These are phyloP conservation scores for Psophia crepitans DNA, from an alignment of 2,113 vertebrate genomes.

Conservation along the genomic window DNA sequence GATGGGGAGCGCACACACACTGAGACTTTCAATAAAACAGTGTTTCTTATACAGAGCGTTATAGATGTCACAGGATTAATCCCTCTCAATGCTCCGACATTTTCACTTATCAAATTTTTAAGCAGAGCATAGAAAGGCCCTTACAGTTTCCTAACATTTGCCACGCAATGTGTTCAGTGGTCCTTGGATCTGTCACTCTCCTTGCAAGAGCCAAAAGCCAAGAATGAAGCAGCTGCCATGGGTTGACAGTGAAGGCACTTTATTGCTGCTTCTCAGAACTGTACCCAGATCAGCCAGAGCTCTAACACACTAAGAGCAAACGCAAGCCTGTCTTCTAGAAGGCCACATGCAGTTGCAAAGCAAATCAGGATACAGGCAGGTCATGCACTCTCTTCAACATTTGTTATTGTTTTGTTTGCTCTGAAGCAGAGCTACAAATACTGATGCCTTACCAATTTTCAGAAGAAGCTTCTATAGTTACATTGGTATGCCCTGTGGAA, in stretches of 20 bases:
- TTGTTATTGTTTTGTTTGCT: not conserved
- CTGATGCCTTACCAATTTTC: not conserved
- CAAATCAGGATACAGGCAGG: not conserved
- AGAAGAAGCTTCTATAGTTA: conserved; percentile 5
- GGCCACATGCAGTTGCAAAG: not conserved
- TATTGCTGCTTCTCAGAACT: not conserved
- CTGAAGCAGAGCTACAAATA: not conserved
- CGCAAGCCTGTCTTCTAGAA: not conserved
- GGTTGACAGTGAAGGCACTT: not conserved
- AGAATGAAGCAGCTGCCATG: not conserved
- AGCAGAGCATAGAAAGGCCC: not conserved
- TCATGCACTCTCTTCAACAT: not conserved
- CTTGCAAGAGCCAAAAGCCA: not conserved
- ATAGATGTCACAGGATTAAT: not conserved
- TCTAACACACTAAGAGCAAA: not conserved
- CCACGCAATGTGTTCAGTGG: not conserved
- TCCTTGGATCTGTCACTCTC: not conserved
- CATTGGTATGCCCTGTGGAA: not conserved
- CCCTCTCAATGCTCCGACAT: not conserved
- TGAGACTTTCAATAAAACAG: not conserved
- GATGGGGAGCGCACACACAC: not conserved
- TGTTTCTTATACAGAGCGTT: not conserved
- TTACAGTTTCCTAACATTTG: not conserved
- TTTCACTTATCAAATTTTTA: not conserved
- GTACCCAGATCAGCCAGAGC: not conserved